Conservation (phyloP, 1,140 invertebrate genomes). For the Elymnias hypermnestra region DNA sequence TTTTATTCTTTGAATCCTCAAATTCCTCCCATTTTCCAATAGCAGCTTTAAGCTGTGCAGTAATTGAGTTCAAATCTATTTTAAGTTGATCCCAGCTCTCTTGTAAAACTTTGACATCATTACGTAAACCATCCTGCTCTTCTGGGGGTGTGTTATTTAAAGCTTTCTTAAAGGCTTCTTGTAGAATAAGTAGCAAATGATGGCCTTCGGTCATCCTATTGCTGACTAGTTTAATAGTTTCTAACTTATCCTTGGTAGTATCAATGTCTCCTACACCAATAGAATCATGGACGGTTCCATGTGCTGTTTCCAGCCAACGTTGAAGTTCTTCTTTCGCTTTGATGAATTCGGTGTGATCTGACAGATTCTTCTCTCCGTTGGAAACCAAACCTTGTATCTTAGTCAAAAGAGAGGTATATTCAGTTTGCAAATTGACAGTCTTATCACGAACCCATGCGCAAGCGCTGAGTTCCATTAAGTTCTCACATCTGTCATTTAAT, state of each 20-base stretch:
- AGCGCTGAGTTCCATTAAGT: slow-evolving; percentile 89
- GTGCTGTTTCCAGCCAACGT: slow-evolving; percentile 86
- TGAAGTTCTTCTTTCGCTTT: slow-evolving; percentile 89
- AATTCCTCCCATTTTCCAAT: slow-evolving; percentile 90
- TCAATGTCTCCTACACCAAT: slow-evolving; percentile 86
- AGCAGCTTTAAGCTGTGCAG: slow-evolving; percentile 85
- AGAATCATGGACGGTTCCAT: slow-evolving; percentile 88
- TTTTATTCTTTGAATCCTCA: slow-evolving; percentile 80
- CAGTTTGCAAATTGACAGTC: slow-evolving; percentile 88
- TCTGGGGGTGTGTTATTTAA: slow-evolving; percentile 87
- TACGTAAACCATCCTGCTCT: slow-evolving; percentile 85
- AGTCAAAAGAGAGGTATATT: slow-evolving; percentile 86
- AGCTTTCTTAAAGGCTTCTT: slow-evolving; percentile 90
- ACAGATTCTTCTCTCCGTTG: slow-evolving; percentile 90
- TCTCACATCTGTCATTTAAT: slow-evolving; percentile 91
- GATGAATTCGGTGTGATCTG: slow-evolving; percentile 92
- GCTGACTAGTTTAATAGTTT: slow-evolving; percentile 84
- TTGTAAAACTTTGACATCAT: slow-evolving; percentile 84
- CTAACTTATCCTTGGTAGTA: slow-evolving; percentile 89
- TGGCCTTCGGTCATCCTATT: slow-evolving; percentile 90
- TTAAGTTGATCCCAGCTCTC: slow-evolving; percentile 90
- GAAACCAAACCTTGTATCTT: slow-evolving; percentile 87
- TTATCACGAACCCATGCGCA: slow-evolving; percentile 89
- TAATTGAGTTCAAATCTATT: slow-evolving; percentile 86
- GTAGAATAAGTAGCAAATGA: slow-evolving; percentile 85